phyloP scores from a whole-genome alignment of 2,113 vertebrate species.

The Amblyornis subalaris region DNA sequence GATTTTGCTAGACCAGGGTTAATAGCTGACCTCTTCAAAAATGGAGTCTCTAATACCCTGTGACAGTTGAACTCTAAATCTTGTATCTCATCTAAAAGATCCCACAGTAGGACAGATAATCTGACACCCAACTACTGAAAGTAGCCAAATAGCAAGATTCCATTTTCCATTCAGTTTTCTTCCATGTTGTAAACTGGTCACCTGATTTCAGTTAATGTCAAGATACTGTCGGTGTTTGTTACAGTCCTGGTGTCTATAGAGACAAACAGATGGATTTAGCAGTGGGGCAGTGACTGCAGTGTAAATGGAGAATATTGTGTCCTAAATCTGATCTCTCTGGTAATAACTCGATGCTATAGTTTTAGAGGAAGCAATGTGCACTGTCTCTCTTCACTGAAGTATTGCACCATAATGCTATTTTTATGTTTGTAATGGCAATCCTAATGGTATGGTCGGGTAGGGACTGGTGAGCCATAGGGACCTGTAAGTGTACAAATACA shows the following conservation, averaged over 20 bases:
- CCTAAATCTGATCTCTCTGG: neutral
- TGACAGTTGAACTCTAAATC: neutral
- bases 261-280: neutral
- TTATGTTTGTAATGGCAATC: neutral
- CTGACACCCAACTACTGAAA: neutral
- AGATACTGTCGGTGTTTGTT: neutral
- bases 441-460: neutral
- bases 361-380: neutral
- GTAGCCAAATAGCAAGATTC: neutral
- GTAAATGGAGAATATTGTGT: neutral
- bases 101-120: neutral
- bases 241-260: neutral
- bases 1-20: neutral
- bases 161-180: neutral
- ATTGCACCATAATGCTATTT: neutral
- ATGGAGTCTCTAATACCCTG: neutral
- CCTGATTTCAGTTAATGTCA: neutral
- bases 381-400: neutral
- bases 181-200: neutral
- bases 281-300: neutral
- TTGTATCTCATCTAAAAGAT: neutral
- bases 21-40: neutral
- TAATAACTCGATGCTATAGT: neutral
- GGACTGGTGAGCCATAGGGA: neutral
- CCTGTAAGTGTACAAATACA: neutral